These are phyloP conservation scores for Lithosia quadra DNA, from an alignment of 2,888 invertebrate genomes.

Conservation along the genomic window DNA sequence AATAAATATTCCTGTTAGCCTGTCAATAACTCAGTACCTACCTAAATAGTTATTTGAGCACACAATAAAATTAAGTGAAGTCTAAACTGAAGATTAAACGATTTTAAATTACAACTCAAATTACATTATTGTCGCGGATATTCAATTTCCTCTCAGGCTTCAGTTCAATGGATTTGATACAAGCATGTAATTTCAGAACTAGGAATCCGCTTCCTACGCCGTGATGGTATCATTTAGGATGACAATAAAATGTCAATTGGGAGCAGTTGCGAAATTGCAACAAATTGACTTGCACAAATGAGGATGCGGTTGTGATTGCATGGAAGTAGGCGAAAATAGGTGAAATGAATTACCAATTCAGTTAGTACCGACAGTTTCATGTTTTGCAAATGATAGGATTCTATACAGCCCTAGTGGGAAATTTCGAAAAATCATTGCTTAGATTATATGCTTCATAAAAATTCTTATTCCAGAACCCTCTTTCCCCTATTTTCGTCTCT, in stretches of 20 bases:
- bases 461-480: slow-evolving; percentile 6
- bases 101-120: slow-evolving; percentile 5
- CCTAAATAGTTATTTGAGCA: neutral
- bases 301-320: slow-evolving; percentile 34
- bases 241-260: slow-evolving; percentile 58
- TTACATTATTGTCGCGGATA: slow-evolving; percentile 35
- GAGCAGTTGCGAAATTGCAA: slow-evolving; percentile 50
- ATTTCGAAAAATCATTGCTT: no score
- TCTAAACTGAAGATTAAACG: no score
- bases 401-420: neutral
- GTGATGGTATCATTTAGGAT: slow-evolving; percentile 64
- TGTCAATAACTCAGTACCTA: neutral
- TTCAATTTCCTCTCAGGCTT: slow-evolving; percentile 51
- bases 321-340: neutral
- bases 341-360: neutral
- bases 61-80: neutral
- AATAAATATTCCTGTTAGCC: neutral
- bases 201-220: slow-evolving; percentile 56
- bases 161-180: slow-evolving; percentile 53
- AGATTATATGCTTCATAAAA: no score
- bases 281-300: slow-evolving; percentile 42
- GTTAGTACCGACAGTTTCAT: neutral
- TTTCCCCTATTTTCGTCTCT: slow-evolving; percentile 6
- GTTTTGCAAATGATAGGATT: neutral
- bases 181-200: slow-evolving; percentile 48